phyloP scores from a whole-genome alignment of 2,888 invertebrate species.

The Hermaeophaga mercurialis region DNA sequence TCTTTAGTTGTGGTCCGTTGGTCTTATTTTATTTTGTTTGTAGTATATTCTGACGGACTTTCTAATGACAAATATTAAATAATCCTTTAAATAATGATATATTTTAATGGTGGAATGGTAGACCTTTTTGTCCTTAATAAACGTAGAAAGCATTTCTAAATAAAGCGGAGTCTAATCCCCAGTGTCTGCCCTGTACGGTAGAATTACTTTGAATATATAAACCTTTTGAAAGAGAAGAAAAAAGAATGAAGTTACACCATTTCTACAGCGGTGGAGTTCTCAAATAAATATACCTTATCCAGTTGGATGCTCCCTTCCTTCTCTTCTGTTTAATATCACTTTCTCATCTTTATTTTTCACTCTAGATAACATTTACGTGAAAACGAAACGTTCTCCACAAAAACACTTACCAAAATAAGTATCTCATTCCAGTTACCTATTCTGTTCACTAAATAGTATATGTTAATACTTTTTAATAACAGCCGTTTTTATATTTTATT shows the following conservation, averaged over 20 bases:
- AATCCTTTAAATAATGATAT: not conserved
- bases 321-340: conserved; percentile 41
- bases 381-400: conserved; percentile 20
- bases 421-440: conserved; percentile 14
- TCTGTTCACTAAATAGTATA: not conserved
- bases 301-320: conserved; percentile 42
- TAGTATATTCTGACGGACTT: too few relatives aligned
- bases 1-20: too few relatives aligned
- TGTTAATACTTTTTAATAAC: too few relatives aligned
- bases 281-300: conserved; percentile 45
- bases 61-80: too few relatives aligned
- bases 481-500: too few relatives aligned
- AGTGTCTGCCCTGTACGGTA: conserved; percentile 6
- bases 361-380: conserved; percentile 38
- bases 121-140: not conserved
- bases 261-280: conserved; percentile 39
- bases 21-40: too few relatives aligned
- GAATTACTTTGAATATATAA: conserved; percentile 8
- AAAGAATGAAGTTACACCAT: conserved; percentile 9
- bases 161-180: not conserved
- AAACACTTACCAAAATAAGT: conserved; percentile 5
- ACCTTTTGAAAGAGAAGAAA: conserved; percentile 6
- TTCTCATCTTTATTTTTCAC: conserved; percentile 43
- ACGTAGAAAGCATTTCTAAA: conserved; percentile 1
- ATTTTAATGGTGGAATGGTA: not conserved